These are phyloP conservation scores for Teleiodes luculella DNA, from an alignment of 2,888 invertebrate genomes.

Conservation along the genomic window DNA sequence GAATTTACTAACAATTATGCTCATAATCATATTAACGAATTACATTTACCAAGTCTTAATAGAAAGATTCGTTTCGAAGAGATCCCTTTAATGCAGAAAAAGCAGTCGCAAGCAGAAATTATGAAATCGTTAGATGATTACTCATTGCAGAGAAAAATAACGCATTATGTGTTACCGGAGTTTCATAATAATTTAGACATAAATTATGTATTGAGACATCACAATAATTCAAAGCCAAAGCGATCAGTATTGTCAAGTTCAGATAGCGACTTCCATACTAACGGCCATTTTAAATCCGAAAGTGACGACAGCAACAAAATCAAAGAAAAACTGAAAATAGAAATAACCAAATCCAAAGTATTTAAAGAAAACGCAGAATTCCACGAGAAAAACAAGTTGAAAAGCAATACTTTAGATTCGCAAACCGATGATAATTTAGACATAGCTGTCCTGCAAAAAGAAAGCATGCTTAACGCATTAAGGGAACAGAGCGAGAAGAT, in stretches of 20 bases:
- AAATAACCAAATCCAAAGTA: not conserved
- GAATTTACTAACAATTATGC: not conserved
- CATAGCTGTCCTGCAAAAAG: not conserved
- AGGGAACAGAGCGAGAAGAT: slow-evolving; percentile 31
- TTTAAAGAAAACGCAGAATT: not conserved
- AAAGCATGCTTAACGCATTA: slow-evolving; percentile 17
- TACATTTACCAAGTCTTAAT: not conserved
- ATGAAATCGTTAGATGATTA: slow-evolving; percentile 34
- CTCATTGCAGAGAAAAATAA: slow-evolving; percentile 30
- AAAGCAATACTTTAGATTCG: not conserved
- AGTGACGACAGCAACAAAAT: not conserved
- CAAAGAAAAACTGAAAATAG: not conserved
- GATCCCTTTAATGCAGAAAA: slow-evolving; percentile 12
- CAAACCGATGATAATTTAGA: not conserved
- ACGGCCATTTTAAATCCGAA: not conserved
- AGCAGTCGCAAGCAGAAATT: slow-evolving; percentile 15
- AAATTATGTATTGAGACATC: not conserved
- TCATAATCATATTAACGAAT: not conserved
- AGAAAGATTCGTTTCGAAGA: not conserved
- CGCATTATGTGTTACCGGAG: slow-evolving; percentile 8
- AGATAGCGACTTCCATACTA: not conserved
- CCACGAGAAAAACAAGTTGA: not conserved
- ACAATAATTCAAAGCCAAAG: not conserved
- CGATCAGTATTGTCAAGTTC: not conserved
- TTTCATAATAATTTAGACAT: not conserved